Evolutionary conservation across 1,140 invertebrate species (phyloP).

Genomic region (Caenorhabditis tropicalis): DNA sequence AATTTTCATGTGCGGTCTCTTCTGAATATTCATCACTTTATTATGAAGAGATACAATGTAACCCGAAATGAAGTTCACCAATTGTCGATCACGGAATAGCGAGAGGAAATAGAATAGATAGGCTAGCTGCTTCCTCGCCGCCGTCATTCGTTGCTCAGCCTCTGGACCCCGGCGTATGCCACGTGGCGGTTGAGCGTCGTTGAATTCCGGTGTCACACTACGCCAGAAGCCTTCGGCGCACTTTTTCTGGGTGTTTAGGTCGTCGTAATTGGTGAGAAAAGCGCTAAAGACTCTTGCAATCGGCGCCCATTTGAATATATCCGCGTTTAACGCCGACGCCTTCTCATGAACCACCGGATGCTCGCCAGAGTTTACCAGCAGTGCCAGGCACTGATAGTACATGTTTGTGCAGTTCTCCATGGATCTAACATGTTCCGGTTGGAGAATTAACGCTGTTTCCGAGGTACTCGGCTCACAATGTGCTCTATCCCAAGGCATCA

Average conservation of each 20-base stretch:
- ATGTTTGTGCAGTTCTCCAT: not conserved
- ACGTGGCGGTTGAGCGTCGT: not conserved
- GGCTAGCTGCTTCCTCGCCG: not conserved
- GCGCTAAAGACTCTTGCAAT: not conserved
- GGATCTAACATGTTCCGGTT: not conserved
- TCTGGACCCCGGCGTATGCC: not conserved
- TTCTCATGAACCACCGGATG: not conserved
- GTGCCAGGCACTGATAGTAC: not conserved
- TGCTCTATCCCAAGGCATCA: not conserved
- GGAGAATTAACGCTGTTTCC: not conserved
- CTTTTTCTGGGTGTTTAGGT: not conserved
- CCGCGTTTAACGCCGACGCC: too few species aligned
- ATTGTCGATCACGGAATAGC: not conserved
- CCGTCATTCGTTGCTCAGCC: not conserved
- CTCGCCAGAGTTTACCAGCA: not conserved
- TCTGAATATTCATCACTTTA: not conserved
- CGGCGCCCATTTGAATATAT: not conserved
- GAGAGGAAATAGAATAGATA: not conserved
- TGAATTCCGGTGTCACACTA: not conserved
- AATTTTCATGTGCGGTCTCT: not conserved
- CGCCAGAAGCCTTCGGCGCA: constrained; percentile 21
- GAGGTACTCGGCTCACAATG: not conserved
- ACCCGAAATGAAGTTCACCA: not conserved
- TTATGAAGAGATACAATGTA: not conserved
- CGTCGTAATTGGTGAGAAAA: not conserved